These are phyloP conservation scores for Phengaris arion DNA, from an alignment of 2,888 invertebrate species.

Conservation along the genomic window DNA sequence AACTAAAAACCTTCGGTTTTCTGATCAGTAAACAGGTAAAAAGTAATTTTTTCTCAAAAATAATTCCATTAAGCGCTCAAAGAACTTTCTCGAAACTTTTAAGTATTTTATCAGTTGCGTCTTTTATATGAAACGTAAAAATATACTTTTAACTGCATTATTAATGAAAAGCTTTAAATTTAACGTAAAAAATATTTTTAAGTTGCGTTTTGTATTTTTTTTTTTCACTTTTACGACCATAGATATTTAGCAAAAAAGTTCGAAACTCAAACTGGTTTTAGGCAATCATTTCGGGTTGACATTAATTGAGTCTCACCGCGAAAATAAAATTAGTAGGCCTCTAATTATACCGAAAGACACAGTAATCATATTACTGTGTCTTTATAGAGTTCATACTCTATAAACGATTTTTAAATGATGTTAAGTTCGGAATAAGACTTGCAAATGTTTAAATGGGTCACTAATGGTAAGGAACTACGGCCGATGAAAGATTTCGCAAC, in stretches of 20 bases:
- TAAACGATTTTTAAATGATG: too few relatives aligned
- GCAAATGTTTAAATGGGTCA: too few relatives aligned
- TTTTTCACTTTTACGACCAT: neutral
- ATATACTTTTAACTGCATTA: neutral
- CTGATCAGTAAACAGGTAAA: too few relatives aligned
- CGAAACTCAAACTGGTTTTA: neutral
- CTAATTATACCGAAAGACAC: too few relatives aligned
- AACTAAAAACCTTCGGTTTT: too few relatives aligned
- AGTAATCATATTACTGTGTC: too few relatives aligned
- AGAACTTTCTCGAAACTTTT: neutral
- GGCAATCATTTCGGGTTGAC: neutral
- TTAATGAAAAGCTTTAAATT: constrained; percentile 1
- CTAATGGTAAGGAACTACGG: too few relatives aligned
- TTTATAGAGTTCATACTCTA: too few relatives aligned
- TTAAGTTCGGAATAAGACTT: too few relatives aligned
- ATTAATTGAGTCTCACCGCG: neutral
- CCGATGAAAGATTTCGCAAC: too few relatives aligned
- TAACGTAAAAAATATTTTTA: neutral
- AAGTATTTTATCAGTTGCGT: constrained; percentile 8
- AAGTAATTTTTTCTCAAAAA: neutral
- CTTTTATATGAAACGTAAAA: neutral
- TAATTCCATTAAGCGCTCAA: neutral
- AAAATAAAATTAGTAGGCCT: too few relatives aligned
- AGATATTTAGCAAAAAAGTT: too few relatives aligned
- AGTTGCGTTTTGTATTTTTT: neutral